These are phyloP conservation scores for Tolmerus cingulatus DNA, from an alignment of 2,888 invertebrate species.

Conservation along the genomic window DNA sequence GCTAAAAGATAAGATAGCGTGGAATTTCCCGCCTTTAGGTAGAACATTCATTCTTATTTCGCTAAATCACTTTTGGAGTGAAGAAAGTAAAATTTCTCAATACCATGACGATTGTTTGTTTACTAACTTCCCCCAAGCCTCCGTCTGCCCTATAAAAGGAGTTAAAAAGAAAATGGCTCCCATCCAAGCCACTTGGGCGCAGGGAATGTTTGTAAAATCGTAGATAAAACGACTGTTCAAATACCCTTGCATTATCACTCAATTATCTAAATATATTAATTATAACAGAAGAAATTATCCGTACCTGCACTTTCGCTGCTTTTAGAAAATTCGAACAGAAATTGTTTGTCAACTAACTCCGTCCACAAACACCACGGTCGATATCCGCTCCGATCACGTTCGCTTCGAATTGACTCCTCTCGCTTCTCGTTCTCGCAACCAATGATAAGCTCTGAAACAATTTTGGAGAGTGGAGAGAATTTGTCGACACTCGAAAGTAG, in stretches of 20 bases:
- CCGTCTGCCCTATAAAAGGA: background rate
- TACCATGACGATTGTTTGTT: background rate
- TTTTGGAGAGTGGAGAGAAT: background rate
- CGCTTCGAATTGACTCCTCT: background rate
- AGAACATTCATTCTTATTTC: background rate
- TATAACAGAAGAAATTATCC: background rate
- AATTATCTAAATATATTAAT: background rate
- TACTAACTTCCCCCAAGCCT: background rate
- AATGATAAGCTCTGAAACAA: background rate
- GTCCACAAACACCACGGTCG: background rate
- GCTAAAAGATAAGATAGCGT: background rate
- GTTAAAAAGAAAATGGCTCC: background rate
- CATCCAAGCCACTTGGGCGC: background rate
- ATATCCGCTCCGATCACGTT: background rate
- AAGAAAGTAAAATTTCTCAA: background rate
- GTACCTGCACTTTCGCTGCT: background rate
- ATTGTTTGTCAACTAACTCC: background rate
- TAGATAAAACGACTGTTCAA: background rate
- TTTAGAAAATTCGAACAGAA: background rate
- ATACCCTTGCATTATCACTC: background rate
- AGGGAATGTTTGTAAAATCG: background rate
- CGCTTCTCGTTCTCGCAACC: background rate
- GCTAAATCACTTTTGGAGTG: background rate
- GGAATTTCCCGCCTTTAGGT: background rate
- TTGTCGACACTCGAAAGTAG: background rate